Evolutionary conservation across 2,888 invertebrate species (phyloP).

Genomic region (Hemaris fuciformis): DNA sequence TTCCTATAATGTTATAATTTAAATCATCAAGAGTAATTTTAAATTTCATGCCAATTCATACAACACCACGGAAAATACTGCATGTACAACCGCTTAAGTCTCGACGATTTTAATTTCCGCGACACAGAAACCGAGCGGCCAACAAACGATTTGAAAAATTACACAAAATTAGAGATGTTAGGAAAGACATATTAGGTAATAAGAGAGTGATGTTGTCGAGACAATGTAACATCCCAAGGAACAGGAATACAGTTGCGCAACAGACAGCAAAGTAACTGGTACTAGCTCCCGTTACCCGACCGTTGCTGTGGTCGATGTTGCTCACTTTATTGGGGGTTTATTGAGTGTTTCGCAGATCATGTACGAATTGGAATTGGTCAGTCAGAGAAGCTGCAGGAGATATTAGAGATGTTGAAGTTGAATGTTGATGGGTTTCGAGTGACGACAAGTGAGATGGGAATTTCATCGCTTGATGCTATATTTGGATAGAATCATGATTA

Average conservation of each 20-base stretch:
- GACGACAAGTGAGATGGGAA: too few relatives aligned
- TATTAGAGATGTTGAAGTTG: neutral
- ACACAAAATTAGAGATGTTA: constrained; percentile 7
- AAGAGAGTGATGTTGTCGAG: neutral
- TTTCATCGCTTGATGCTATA: too few relatives aligned
- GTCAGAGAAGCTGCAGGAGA: neutral
- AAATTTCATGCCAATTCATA: neutral
- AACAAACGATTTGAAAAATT: constrained; percentile 10
- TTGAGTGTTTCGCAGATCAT: neutral
- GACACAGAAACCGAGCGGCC: constrained; percentile 2
- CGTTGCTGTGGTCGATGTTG: constrained; percentile 54
- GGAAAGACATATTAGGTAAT: constrained; percentile 6
- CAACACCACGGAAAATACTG: neutral
- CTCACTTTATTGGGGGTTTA: constrained; percentile 16
- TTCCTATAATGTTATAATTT: too few relatives aligned
- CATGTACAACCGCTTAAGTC: neutral
- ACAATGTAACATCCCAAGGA: constrained; percentile 16
- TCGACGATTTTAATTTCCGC: constrained; percentile 8
- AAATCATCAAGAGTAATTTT: too few relatives aligned
- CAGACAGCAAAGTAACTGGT: constrained; percentile 39
- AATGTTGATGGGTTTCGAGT: too few relatives aligned
- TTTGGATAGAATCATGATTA: too few relatives aligned
- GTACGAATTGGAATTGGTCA: neutral
- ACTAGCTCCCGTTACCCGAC: constrained; percentile 57
- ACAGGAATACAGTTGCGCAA: constrained; percentile 34